phyloP scores from a whole-genome alignment of 2,113 vertebrate species.

The Cinclus mexicanus region DNA sequence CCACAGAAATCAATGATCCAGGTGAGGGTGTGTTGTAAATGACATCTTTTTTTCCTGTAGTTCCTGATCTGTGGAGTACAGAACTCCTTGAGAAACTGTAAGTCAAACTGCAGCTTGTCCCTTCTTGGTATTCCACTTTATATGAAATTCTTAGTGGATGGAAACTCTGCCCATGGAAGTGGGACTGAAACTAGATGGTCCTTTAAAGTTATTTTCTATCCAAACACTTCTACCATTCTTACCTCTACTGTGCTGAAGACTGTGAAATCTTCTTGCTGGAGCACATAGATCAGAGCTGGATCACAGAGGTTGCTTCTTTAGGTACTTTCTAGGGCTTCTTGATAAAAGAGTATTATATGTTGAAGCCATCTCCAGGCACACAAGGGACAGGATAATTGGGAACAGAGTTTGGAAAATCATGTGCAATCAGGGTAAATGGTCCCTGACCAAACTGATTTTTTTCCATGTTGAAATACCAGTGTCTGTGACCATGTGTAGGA shows the following conservation, averaged over 20 bases:
- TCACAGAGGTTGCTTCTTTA: not conserved
- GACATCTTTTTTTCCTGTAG: not conserved
- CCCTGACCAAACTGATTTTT: not conserved
- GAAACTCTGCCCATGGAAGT: not conserved
- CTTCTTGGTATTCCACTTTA: not conserved
- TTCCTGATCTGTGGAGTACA: not conserved
- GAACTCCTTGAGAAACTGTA: not conserved
- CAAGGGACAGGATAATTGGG: not conserved
- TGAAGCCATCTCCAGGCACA: not conserved
- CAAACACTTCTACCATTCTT: not conserved
- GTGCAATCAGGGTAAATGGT: not conserved
- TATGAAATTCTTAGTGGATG: not conserved
- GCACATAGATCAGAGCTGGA: not conserved
- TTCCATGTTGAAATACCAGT: not conserved
- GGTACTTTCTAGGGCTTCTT: not conserved
- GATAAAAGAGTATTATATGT: not conserved
- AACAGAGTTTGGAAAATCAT: not conserved
- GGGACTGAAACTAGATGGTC: not conserved
- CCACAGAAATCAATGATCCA: not conserved
- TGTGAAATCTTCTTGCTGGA: not conserved
- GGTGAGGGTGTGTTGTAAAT: not conserved
- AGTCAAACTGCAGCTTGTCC: not conserved
- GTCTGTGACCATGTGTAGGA: not conserved
- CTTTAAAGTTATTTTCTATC: not conserved
- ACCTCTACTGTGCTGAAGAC: not conserved